A percentile compares a stretch with the other conserved stretches of the same genome.
These are phyloP conservation scores for Busseola fusca DNA, from an alignment of 2,888 invertebrate species.

Conservation along the genomic window DNA sequence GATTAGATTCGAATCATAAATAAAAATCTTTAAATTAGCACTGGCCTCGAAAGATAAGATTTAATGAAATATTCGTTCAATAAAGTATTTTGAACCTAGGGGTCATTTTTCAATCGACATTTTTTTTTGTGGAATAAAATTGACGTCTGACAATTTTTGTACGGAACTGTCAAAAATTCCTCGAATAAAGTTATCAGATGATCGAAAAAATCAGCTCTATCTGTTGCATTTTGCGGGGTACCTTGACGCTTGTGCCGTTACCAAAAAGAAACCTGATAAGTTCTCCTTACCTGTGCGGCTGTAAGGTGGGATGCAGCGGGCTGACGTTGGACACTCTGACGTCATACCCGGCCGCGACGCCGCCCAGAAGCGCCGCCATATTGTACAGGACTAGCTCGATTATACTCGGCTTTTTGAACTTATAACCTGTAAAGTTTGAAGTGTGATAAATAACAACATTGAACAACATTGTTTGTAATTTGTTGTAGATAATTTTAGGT, in stretches of 20 bases:
- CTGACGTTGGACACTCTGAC: constrained; percentile 96
- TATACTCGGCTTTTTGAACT: constrained; percentile 92
- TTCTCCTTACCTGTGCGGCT: constrained; percentile 90
- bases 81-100: background rate
- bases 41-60: background rate
- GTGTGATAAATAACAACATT: background rate
- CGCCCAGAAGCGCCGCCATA: constrained; percentile 96
- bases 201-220: too few relatives aligned
- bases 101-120: too few relatives aligned
- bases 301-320: constrained; percentile 94
- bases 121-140: too few relatives aligned
- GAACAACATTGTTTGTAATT: too few relatives aligned
- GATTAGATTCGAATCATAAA: background rate
- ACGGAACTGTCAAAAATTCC: too few relatives aligned
- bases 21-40: background rate
- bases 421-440: constrained; percentile 80
- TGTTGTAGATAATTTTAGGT: too few relatives aligned
- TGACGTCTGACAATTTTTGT: too few relatives aligned
- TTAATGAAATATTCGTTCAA: background rate
- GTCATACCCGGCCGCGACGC: constrained; percentile 97
- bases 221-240: too few relatives aligned
- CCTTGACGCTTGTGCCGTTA: background rate
- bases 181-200: too few relatives aligned
- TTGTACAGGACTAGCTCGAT: constrained; percentile 95
- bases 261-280: background rate